Percentiles rank a stretch among this genome's conserved stretches.
These are phyloP conservation scores for Mycetomoellerius zeteki DNA, from an alignment of 1,140 invertebrate species.

Conservation along the genomic window DNA sequence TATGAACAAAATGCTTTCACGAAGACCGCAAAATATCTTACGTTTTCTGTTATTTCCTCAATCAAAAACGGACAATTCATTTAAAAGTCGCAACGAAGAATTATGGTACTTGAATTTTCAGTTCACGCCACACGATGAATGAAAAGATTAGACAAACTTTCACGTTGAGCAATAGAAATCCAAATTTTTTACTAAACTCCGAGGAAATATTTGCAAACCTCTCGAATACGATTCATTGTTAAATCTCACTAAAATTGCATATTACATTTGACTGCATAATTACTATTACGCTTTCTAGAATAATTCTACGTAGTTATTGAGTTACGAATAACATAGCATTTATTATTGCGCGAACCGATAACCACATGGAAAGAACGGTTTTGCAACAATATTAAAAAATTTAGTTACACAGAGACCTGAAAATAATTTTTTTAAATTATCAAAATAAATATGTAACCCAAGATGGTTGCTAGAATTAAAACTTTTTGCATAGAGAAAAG, in stretches of 20 bases:
- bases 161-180: neutral
- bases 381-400: no score
- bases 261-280: neutral
- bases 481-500: no score
- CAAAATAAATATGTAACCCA: no score
- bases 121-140: neutral
- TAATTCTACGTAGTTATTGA: neutral
- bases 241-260: slow-evolving; percentile 11
- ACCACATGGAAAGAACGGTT: no score
- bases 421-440: no score
- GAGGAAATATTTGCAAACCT: neutral
- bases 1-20: slow-evolving; percentile 47
- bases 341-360: neutral
- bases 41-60: slow-evolving; percentile 1
- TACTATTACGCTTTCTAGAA: neutral
- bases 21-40: neutral
- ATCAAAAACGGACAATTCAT: neutral
- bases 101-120: slow-evolving; percentile 9
- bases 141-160: slow-evolving; percentile 26
- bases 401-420: no score
- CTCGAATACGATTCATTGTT: neutral
- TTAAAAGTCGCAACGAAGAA: slow-evolving; percentile 10
- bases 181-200: neutral
- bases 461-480: no score
- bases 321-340: neutral